These are phyloP conservation scores for Catharus fuscescens DNA, from an alignment of 2,113 vertebrate species.

Conservation along the genomic window DNA sequence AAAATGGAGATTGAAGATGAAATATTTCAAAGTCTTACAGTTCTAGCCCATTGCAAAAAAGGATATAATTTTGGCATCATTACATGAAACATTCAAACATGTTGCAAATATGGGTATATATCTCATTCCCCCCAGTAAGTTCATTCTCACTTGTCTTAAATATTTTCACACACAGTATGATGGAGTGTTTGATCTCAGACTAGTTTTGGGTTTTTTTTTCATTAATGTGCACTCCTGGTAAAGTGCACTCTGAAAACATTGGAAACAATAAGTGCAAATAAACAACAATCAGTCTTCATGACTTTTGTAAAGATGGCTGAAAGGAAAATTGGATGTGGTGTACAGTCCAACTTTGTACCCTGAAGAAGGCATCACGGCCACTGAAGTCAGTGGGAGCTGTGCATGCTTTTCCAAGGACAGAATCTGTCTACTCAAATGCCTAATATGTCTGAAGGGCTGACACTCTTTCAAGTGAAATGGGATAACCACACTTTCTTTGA, in stretches of 20 bases:
- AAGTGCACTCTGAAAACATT: neutral
- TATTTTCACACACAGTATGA: neutral
- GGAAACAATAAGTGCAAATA: neutral
- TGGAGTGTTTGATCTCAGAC: neutral
- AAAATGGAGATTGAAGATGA: neutral
- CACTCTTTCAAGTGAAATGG: neutral
- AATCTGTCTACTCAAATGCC: neutral
- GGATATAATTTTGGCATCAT: neutral
- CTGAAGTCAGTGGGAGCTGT: neutral
- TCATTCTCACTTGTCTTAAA: neutral
- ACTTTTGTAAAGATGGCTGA: neutral
- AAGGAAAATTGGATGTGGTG: neutral
- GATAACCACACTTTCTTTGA: neutral
- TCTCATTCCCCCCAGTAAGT: neutral
- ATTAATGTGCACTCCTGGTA: neutral
- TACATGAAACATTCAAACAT: neutral
- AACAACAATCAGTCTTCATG: neutral
- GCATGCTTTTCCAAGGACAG: neutral
- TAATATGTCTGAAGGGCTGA: neutral
- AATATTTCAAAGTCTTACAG: neutral
- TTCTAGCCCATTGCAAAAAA: neutral
- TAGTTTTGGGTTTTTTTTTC: neutral
- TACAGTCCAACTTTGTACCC: neutral
- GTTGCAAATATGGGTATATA: fast-evolving
- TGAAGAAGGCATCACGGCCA: neutral